Evolutionary conservation across 2,113 vertebrate genomes (phyloP), one percentile per base, ranked within the genome.

Genomic region (Ibidorhyncha struthersii): DNA sequence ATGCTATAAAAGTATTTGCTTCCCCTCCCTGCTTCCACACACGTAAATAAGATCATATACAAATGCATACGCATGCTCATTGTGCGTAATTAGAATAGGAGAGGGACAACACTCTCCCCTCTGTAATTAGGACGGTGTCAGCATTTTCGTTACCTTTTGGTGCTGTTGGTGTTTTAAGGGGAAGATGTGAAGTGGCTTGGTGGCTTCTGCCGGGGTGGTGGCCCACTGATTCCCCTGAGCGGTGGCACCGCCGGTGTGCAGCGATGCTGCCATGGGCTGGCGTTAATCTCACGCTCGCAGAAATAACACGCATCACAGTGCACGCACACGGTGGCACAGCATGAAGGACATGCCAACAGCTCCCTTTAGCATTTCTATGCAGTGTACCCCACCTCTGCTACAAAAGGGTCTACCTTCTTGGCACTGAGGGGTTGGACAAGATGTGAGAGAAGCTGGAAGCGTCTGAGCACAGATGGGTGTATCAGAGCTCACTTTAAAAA

Each of bases 281-380:
- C 11, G 0, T 14, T 14, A 12, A 12, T 18, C 21, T 82, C 9
- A 25, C 30, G 29, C 55, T 43, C 10, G 7, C 43, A 21, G 66
- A 40, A 29, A 40, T 40, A 40, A 40, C 40, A 40, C 40, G 3
- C 30, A 17, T 81, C 41, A 13, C 49, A 32, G 76, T 55, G 26
- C 23, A 2, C 1, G 1, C 9, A 30, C 9, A 34, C 0, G 0
- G 53, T 63, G 41, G 9, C 26, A 5, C 1, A 6, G 41, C 38
- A 0, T 9, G 13, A 15, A 2, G 1, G 12, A 30, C 18, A 3
- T 21, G 30, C 36, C 53, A 30, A 2, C 58, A 49, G 49, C 49
- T 49, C 53, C 30, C 16, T 5, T 7, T 45, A 45, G 6, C 6
- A 1, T 29, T 61, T 43, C 56, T 59, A 50, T 43, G 25, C 36